Evolutionary conservation across 2,797 vertebrate genomes (phyloP).

Genomic region (Tragelaphus eurycerus): DNA sequence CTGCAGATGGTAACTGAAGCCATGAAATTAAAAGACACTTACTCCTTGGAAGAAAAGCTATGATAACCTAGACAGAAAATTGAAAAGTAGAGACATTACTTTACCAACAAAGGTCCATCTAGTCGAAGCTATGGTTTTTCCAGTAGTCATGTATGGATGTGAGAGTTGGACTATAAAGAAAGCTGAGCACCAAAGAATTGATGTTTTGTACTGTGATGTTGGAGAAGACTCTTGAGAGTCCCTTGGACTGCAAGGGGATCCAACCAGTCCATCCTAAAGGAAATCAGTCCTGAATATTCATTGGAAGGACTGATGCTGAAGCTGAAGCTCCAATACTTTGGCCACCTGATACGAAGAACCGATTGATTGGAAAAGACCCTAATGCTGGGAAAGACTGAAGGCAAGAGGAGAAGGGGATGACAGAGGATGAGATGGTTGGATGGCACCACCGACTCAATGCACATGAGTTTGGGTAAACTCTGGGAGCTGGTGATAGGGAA

Average conservation of each 20-base stretch:
- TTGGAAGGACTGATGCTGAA: not conserved
- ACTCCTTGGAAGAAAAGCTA: not conserved
- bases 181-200: not conserved
- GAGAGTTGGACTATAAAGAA: not conserved
- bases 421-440: not conserved
- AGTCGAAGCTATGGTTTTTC: not conserved
- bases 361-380: not conserved
- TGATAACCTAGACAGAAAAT: not conserved
- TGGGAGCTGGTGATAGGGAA: not conserved
- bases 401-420: not conserved
- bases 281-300: not conserved
- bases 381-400: not conserved
- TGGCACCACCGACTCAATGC: not conserved
- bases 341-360: rapidly evolving
- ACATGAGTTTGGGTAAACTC: not conserved
- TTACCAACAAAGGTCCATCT: not conserved
- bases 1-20: not conserved
- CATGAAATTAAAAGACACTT: not conserved
- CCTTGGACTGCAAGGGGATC: not conserved
- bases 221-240: not conserved
- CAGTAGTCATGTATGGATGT: not conserved
- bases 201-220: not conserved
- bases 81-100: not conserved
- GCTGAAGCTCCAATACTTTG: not conserved
- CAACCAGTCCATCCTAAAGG: not conserved